Evolutionary conservation across 2,888 invertebrate species (phyloP).

Genomic region (Synanthedon andrenaeformis): DNA sequence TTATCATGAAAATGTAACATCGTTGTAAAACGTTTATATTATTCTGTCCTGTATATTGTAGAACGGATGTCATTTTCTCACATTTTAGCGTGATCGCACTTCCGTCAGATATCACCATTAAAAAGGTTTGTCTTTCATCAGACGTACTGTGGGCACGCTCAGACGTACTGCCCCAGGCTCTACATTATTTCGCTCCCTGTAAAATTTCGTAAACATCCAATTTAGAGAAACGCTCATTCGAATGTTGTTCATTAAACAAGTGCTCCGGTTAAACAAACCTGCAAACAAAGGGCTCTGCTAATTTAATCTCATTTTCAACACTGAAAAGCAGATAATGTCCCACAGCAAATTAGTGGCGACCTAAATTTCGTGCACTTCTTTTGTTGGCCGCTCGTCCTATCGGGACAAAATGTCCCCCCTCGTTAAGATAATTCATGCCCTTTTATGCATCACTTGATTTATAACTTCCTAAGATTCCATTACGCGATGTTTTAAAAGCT

Average conservation of each 20-base stretch:
- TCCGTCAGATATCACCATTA: too few species aligned
- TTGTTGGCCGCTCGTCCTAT: constrained; percentile 3
- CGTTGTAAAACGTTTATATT: too few species aligned
- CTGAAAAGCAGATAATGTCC: constrained; percentile 6
- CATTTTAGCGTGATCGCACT: too few species aligned
- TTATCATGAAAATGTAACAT: too few species aligned
- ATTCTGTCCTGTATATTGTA: too few species aligned
- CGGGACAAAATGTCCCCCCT: constrained; percentile 5
- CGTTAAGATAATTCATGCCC: constrained; percentile 10
- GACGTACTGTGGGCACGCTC: too few species aligned
- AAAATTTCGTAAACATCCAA: too few species aligned
- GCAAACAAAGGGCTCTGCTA: constrained; percentile 1
- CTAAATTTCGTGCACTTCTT: constrained; percentile 8
- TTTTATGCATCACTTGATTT: constrained; percentile 8
- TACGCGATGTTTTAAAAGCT: constrained; percentile 5
- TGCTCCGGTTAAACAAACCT: neutral
- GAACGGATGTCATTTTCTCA: too few species aligned
- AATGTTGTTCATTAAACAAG: neutral
- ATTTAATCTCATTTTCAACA: constrained; percentile 7
- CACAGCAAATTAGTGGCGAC: constrained; percentile 11
- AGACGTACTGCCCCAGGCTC: too few species aligned
- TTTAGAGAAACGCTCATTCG: too few species aligned
- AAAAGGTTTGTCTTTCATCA: too few species aligned
- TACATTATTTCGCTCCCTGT: too few species aligned
- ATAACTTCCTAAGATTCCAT: constrained; percentile 8